Base-by-base conservation (phyloP, 2,797 vertebrate genomes). In the Avahi laniger region DNA sequence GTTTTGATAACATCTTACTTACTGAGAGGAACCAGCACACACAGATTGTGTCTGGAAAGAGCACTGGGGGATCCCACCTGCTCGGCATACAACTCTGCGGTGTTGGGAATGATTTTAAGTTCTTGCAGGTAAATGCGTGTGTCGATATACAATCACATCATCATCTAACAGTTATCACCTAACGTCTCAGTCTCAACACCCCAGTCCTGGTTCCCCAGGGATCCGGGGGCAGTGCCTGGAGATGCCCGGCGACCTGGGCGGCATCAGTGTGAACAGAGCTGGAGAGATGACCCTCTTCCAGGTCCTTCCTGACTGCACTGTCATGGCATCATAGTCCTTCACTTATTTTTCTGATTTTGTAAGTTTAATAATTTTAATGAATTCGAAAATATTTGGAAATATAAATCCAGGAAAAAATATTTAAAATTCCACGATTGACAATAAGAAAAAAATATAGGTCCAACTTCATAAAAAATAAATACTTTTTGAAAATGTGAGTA, bases 221-320 rank as follows among this genome's bases (percentile, higher is more conserved):
- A 30, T 0, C 7, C 1, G 24, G 18, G 4, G 1, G 2, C 18
- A 5, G 11, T 24, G 0, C 28, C 20, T 7, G 26, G 48, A 35
- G 73, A 26, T 26, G 26, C 20, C 20, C 0, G 7, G 20, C 6
- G 24, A 9, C 4, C 61, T 15, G 7, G 13, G 15, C 9, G n/a
- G n/a, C 1, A 33, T 79, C 24, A 0, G 4, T 0, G 15, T 59
- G 13, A 52, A 2, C 5, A 18, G 35, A 43, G 20, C 50, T 1
- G n/a, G 18, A 24, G 35, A 1, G 18, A 8, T 26, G 2, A 30
- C 17, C 0, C 1, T 12, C 28, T 76, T 6, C 12, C 20, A 63
- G 52, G 38, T 15, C 4, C 41, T 46, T 59, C 9, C 43, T 24
- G 57, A 17, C 7, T 6, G 33, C 5, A 20, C 8, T 30, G 8